Evolutionary conservation across 2,888 invertebrate species (phyloP).

Genomic region (Diarsia brunnea): DNA sequence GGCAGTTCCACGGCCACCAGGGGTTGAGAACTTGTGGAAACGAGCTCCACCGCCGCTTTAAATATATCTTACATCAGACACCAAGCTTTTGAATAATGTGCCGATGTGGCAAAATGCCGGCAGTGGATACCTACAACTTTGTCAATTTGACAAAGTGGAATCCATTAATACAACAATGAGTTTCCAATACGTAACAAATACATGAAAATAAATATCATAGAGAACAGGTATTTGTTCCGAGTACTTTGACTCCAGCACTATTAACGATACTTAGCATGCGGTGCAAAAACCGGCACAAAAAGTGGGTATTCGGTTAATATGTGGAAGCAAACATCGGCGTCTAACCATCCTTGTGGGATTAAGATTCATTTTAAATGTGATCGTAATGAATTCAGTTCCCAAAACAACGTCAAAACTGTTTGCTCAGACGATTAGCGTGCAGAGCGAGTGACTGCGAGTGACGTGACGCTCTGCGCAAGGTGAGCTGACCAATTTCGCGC

Average conservation of each 20-base stretch:
- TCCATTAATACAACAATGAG: slow-evolving; percentile 44
- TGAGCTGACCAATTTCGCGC: slow-evolving; percentile 79
- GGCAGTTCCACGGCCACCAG: slow-evolving; percentile 28
- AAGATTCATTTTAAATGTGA: slow-evolving; percentile 52
- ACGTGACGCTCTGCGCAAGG: slow-evolving; percentile 81
- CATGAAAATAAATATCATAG: slow-evolving; percentile 38
- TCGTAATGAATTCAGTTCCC: slow-evolving; percentile 55
- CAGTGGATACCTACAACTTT: slow-evolving; percentile 16
- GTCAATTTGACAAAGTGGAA: slow-evolving; percentile 43
- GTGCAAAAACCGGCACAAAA: slow-evolving; percentile 61
- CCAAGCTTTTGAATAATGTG: slow-evolving; percentile 38
- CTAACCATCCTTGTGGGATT: slow-evolving; percentile 52
- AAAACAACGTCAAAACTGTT: slow-evolving; percentile 76
- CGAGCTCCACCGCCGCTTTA: slow-evolving; percentile 13
- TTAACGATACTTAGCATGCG: slow-evolving; percentile 55
- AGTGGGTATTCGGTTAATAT: slow-evolving; percentile 60
- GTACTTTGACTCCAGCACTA: slow-evolving; percentile 55
- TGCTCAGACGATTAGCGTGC: slow-evolving; percentile 80
- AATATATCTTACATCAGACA: slow-evolving; percentile 47
- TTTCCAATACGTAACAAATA: slow-evolving; percentile 40
- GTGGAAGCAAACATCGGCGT: slow-evolving; percentile 47
- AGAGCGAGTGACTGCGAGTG: slow-evolving; percentile 81
- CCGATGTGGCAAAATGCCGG: slow-evolving; percentile 16
- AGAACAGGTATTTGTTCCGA: slow-evolving; percentile 51
- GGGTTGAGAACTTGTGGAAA: slow-evolving; percentile 40